Conservation (phyloP, 2,797 vertebrate genomes). For the Malurus splendens region DNA sequence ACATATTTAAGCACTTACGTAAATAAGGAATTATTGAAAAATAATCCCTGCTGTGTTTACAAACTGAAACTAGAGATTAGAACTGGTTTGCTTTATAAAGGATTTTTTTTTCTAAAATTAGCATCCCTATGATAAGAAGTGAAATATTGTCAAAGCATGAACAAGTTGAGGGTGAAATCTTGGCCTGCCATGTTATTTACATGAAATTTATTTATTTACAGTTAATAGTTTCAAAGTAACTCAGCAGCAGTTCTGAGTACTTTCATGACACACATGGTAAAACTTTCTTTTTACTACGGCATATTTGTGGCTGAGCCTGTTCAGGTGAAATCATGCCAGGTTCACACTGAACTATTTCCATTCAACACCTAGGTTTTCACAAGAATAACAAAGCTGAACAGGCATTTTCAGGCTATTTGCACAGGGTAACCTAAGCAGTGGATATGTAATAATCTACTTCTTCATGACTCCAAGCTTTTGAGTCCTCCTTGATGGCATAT, state of each 20-base stretch:
- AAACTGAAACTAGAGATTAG: neutral
- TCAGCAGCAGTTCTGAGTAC: neutral
- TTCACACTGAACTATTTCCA: neutral
- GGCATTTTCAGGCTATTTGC: neutral
- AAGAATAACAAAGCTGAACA: neutral
- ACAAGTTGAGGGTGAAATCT: neutral
- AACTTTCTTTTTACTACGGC: neutral
- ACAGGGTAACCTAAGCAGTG: neutral
- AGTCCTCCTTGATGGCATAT: neutral
- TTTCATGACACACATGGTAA: neutral
- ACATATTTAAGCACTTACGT: neutral
- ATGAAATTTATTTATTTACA: neutral
- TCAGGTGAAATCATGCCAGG: neutral
- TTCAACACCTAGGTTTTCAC: neutral
- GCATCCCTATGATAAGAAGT: neutral
- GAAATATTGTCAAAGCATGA: neutral
- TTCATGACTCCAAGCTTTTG: neutral
- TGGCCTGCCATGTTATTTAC: neutral
- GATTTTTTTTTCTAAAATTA: neutral
- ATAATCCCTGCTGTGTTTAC: neutral
- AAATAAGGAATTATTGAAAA: neutral
- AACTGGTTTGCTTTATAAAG: neutral
- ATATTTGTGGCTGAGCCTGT: neutral
- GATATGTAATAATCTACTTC: neutral
- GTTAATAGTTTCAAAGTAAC: neutral